phyloP scores from a whole-genome alignment of 1,140 invertebrate genomes.

The Cryptotermes secundus region DNA sequence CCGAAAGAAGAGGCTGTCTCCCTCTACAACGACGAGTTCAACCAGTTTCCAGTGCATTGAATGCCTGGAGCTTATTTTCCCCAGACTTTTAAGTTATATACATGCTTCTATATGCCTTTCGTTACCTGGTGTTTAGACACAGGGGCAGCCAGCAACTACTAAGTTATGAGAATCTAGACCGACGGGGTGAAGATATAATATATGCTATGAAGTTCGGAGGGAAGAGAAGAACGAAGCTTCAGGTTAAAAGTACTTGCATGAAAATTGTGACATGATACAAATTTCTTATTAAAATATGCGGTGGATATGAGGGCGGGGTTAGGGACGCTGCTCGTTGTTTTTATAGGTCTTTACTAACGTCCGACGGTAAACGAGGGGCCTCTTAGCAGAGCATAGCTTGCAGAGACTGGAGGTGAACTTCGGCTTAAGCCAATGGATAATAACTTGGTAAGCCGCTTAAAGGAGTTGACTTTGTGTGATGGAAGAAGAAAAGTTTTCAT shows the following conservation, averaged over 20 bases:
- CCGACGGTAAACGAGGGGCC: not conserved
- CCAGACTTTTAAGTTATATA: no score
- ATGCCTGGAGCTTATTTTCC: no score
- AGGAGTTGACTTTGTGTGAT: constrained; percentile 22
- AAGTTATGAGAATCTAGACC: no score
- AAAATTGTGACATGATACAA: not conserved
- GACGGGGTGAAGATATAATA: no score
- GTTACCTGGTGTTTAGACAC: no score
- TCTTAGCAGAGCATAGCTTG: constrained; percentile 5
- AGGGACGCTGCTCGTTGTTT: not conserved
- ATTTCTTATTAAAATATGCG: not conserved
- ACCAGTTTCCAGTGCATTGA: no score
- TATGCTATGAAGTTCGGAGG: no score
- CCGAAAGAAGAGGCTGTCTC: no score
- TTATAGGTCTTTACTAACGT: not conserved
- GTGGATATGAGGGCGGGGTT: not conserved
- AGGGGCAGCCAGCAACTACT: no score
- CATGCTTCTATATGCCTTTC: no score
- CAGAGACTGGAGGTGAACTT: constrained; percentile 14
- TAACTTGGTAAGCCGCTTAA: constrained; percentile 29
- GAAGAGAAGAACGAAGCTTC: not conserved
- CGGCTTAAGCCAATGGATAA: constrained; percentile 17
- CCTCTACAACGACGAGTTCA: no score
- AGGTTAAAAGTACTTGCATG: not conserved
- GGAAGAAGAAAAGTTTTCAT: constrained; percentile 23